Evolutionary conservation across 1,140 invertebrate genomes (phyloP).

Genomic region (Venturia canescens): DNA sequence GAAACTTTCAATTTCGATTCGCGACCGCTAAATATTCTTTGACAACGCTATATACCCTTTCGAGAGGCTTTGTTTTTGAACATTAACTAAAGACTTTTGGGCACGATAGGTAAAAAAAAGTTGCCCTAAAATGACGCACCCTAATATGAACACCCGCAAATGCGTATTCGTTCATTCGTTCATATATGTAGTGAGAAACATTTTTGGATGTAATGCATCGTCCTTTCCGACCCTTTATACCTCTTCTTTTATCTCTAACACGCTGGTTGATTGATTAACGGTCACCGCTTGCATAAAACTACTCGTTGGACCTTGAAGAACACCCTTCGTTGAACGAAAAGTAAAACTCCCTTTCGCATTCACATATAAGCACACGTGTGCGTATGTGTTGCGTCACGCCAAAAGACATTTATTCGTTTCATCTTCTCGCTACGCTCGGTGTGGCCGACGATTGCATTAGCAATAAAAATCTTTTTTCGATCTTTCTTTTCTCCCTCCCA

Average conservation of each 20-base stretch:
- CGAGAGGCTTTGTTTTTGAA: no score
- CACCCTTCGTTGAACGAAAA: neutral
- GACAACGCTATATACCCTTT: no score
- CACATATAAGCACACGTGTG: neutral
- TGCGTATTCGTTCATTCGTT: neutral
- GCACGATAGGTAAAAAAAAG: no score
- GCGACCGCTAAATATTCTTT: no score
- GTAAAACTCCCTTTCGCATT: neutral
- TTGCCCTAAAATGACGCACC: no score
- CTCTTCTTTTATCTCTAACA: conserved; percentile 8
- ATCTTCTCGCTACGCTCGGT: conserved; percentile 24
- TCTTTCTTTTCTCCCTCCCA: neutral
- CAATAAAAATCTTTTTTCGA: conserved; percentile 41
- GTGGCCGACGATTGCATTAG: conserved; percentile 41
- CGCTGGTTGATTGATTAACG: conserved; percentile 69
- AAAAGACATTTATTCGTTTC: conserved; percentile 40
- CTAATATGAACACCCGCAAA: no score
- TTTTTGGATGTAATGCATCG: conserved; percentile 33
- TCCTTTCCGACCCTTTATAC: neutral
- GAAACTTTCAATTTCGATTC: no score
- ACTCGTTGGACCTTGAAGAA: conserved; percentile 47
- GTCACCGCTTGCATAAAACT: conserved; percentile 69
- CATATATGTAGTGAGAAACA: neutral
- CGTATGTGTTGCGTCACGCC: conserved; percentile 41
- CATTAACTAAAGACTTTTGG: no score